These are phyloP conservation scores for Puma concolor DNA, from an alignment of 2,113 vertebrate genomes.

Conservation along the genomic window DNA sequence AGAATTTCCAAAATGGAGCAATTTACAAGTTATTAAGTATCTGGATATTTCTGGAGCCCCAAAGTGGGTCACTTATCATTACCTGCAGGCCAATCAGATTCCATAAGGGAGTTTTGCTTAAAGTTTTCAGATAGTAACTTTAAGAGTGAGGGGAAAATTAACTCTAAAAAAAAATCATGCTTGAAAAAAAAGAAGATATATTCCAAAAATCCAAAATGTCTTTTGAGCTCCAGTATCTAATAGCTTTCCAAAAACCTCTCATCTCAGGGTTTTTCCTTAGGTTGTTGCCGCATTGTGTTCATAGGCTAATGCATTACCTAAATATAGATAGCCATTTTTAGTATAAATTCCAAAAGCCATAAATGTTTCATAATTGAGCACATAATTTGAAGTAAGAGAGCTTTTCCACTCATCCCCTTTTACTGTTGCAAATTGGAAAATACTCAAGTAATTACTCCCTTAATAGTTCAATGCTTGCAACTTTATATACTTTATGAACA, in stretches of 20 bases:
- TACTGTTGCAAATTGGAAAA: slow-evolving; percentile 77
- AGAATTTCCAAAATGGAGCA: slow-evolving; percentile 50
- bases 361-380: slow-evolving; percentile 82
- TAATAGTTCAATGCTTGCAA: slow-evolving; percentile 73
- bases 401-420: slow-evolving; percentile 74
- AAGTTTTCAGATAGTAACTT: slow-evolving; percentile 43
- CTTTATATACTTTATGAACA: slow-evolving; percentile 74
- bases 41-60: background rate
- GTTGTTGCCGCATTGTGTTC: slow-evolving; percentile 66
- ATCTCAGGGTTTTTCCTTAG: slow-evolving; percentile 29
- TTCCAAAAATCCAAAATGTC: slow-evolving; percentile 2
- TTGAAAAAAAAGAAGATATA: background rate
- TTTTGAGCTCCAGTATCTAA: background rate
- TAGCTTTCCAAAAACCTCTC: slow-evolving; percentile 39
- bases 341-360: slow-evolving; percentile 79
- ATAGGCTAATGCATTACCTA: slow-evolving; percentile 75
- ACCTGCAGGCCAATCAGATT: background rate
- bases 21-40: background rate
- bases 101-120: background rate
- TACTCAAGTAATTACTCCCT: slow-evolving; percentile 78
- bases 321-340: slow-evolving; percentile 81
- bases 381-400: slow-evolving; percentile 77
- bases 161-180: background rate
- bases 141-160: background rate
- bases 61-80: slow-evolving; percentile 14